A percentile compares a stretch with the other conserved stretches of the same genome.
Evolutionary conservation across 2,797 vertebrate species (phyloP).

Genomic region (Psittacula derbiana): DNA sequence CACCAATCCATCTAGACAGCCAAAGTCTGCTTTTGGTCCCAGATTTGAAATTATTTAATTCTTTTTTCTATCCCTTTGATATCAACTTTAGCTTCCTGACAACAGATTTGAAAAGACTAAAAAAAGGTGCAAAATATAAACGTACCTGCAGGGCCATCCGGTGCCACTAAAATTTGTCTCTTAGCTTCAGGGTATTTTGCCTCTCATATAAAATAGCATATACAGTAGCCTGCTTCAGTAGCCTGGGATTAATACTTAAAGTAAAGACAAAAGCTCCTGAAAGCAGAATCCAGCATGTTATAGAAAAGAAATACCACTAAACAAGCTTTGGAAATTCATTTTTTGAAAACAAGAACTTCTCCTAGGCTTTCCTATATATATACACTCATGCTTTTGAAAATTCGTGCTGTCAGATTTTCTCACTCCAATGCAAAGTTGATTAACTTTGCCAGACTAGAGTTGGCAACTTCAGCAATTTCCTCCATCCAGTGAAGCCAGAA

Average conservation of each 20-base stretch:
- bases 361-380: neutral
- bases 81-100: neutral
- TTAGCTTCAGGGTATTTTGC: neutral
- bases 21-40: neutral
- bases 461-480: slow-evolving; percentile 13
- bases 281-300: neutral
- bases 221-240: neutral
- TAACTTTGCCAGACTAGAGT: neutral
- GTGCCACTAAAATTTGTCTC: neutral
- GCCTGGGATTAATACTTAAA: neutral
- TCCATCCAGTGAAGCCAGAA: slow-evolving; percentile 4
- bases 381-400: neutral
- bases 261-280: neutral
- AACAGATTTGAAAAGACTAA: neutral
- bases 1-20: neutral
- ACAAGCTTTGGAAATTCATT: neutral
- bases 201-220: neutral
- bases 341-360: neutral
- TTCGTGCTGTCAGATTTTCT: neutral
- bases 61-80: neutral
- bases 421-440: neutral
- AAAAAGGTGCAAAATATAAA: neutral
- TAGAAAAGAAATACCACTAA: neutral
- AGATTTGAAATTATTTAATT: neutral
- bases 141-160: neutral